Evolutionary conservation across 2,113 vertebrate genomes (phyloP).

Genomic region (Pygoscelis adeliae): DNA sequence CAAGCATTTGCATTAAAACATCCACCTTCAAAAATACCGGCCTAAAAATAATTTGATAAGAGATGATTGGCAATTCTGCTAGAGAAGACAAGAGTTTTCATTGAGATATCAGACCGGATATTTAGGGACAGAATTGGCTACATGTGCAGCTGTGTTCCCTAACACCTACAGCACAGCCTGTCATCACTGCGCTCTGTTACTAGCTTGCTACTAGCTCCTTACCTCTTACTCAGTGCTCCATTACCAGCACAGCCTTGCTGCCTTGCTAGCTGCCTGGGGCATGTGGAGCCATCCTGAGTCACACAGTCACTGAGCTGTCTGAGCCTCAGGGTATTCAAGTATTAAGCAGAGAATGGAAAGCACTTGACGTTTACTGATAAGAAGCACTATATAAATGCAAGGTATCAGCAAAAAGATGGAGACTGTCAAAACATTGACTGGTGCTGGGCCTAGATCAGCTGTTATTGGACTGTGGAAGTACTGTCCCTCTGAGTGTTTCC

Average conservation of each 20-base stretch:
- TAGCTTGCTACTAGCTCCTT: not conserved
- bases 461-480: not conserved
- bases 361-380: not conserved
- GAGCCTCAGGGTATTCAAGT: not conserved
- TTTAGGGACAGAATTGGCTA: not conserved
- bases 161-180: not conserved
- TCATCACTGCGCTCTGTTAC: not conserved
- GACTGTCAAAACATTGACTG: not conserved
- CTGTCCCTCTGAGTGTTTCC: not conserved
- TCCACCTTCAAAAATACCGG: not conserved
- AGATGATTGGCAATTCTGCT: not conserved
- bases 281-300: not conserved
- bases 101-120: not conserved
- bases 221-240: not conserved
- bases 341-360: not conserved
- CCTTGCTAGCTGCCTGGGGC: not conserved
- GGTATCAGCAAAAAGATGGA: not conserved
- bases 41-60: not conserved
- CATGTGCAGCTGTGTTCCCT: not conserved
- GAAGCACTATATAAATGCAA: not conserved
- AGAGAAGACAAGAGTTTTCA: not conserved
- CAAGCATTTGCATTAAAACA: not conserved
- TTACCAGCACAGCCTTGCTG: not conserved
- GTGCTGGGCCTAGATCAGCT: not conserved
- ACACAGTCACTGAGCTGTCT: not conserved